Evolutionary conservation across 2,888 invertebrate genomes (phyloP).

Genomic region (Diarsia rubi): DNA sequence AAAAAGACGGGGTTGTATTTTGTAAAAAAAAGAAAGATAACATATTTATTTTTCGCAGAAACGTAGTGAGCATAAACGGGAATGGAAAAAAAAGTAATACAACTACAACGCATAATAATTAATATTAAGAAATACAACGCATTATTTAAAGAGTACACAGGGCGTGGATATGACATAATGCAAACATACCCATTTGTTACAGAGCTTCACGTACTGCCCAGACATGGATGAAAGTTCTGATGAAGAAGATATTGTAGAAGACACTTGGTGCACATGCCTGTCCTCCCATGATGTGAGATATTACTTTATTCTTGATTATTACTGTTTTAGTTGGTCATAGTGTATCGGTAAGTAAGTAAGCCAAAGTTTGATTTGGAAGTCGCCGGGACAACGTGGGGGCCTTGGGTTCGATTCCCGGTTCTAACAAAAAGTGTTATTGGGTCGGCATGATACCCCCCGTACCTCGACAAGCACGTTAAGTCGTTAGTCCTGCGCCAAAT

Average conservation of each 20-base stretch:
- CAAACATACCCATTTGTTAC: constrained; percentile 61
- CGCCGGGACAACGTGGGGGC: too few species aligned
- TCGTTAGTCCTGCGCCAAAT: too few species aligned
- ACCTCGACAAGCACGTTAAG: too few species aligned
- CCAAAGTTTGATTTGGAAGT: background rate
- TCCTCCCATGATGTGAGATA: constrained; percentile 85
- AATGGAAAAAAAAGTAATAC: too few species aligned
- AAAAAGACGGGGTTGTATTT: background rate
- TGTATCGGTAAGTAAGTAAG: background rate
- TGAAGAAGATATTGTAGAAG: constrained; percentile 84
- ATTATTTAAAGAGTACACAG: background rate
- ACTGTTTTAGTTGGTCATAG: background rate
- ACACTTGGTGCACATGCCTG: constrained; percentile 86
- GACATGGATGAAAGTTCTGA: constrained; percentile 83
- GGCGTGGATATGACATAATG: background rate
- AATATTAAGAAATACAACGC: too few species aligned
- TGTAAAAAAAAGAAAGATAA: background rate
- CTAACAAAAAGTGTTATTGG: too few species aligned
- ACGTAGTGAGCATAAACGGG: too few species aligned
- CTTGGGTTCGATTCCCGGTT: too few species aligned
- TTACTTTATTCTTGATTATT: background rate
- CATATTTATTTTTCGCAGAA: background rate
- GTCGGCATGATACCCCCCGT: too few species aligned
- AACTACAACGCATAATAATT: too few species aligned
- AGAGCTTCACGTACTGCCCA: constrained; percentile 81